Conservation (phyloP, 1,140 invertebrate genomes). For the Drosophila hydei region DNA sequence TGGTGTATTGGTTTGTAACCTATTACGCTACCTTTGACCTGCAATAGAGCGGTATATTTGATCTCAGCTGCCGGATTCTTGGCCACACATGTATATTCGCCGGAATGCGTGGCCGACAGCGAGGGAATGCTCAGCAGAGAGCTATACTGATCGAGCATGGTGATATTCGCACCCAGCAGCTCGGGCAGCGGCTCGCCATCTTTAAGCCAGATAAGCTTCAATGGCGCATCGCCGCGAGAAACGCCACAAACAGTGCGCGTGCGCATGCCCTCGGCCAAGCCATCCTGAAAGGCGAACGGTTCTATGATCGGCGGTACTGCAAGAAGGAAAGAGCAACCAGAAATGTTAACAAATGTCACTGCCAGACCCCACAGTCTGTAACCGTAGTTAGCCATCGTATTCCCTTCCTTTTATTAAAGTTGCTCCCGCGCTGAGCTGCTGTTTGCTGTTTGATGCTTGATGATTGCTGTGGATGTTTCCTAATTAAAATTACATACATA, state of each 20-base stretch:
- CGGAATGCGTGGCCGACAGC: constrained; percentile 89
- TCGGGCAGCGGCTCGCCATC: constrained; percentile 88
- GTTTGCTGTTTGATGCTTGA: constrained; percentile 31
- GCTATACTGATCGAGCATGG: constrained; percentile 90
- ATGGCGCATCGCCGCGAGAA: constrained; percentile 90
- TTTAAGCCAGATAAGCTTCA: constrained; percentile 91
- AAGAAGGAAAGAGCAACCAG: constrained; percentile 86
- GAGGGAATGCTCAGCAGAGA: constrained; percentile 91
- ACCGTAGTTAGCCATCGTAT: background rate
- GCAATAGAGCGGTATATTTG: constrained; percentile 91
- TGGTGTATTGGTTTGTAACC: constrained; percentile 35
- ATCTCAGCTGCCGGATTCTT: constrained; percentile 91
- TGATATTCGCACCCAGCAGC: constrained; percentile 88
- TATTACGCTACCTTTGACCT: constrained; percentile 91
- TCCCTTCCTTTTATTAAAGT: background rate
- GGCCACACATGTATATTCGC: constrained; percentile 92
- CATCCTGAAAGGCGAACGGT: constrained; percentile 92
- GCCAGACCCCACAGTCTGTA: constrained; percentile 16
- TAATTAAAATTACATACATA: constrained; percentile 21
- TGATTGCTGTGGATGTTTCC: too few species aligned
- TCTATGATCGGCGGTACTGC: constrained; percentile 93
- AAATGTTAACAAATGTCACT: constrained; percentile 85
- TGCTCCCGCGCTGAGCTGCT: constrained; percentile 57
- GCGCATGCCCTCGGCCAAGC: constrained; percentile 92
- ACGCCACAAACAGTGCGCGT: constrained; percentile 93